Percentiles rank a stretch among this genome's conserved stretches.
These are phyloP conservation scores for Poecilobothrus nobilitatus DNA, from an alignment of 2,888 invertebrate species.

Conservation along the genomic window DNA sequence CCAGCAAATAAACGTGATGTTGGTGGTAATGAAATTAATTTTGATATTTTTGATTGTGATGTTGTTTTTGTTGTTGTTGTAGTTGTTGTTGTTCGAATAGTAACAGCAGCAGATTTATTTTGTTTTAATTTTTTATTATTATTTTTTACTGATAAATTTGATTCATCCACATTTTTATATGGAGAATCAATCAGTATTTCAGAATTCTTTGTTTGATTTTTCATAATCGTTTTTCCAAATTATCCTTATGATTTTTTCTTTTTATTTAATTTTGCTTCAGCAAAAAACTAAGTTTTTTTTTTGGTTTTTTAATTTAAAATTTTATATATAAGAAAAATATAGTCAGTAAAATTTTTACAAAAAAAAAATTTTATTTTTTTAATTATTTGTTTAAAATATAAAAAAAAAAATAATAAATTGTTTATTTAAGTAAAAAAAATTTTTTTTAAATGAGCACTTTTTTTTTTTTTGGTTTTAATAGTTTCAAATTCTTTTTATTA, in stretches of 20 bases:
- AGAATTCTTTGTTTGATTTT: background rate
- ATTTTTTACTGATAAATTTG: background rate
- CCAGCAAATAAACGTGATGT: constrained; percentile 17
- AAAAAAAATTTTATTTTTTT: background rate
- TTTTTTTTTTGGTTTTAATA: too few species aligned
- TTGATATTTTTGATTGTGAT: constrained; percentile 24
- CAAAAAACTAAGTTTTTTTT: too few species aligned
- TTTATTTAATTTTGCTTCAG: too few species aligned
- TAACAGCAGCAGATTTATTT: background rate
- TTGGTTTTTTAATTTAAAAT: too few species aligned
- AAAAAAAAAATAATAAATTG: background rate
- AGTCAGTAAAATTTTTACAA: background rate
- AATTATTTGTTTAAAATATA: background rate
- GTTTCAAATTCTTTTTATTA: too few species aligned
- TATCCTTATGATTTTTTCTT: too few species aligned
- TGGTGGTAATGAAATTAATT: constrained; percentile 26
- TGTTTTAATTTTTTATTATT: background rate
- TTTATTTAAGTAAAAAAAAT: too few species aligned
- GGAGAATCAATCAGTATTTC: constrained; percentile 3
- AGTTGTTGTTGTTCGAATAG: constrained; percentile 27
- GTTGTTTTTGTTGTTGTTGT: constrained; percentile 21
- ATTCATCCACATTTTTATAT: constrained; percentile 4
- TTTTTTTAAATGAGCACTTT: too few species aligned
- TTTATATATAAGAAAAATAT: too few species aligned
- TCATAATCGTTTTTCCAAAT: background rate